These are phyloP conservation scores for Gibbula magus DNA, from an alignment of 2,888 invertebrate species.

Conservation along the genomic window DNA sequence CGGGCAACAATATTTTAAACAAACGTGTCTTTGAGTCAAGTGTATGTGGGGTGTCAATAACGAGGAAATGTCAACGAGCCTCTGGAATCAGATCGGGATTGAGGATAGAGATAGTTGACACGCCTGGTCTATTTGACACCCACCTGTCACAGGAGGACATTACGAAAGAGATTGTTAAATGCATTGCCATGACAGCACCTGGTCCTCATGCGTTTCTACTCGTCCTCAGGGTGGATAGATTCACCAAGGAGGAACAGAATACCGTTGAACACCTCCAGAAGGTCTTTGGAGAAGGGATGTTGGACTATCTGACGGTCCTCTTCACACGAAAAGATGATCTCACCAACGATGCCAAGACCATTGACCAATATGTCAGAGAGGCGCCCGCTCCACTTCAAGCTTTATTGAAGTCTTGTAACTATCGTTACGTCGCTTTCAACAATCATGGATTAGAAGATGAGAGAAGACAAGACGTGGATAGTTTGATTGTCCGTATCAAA, in stretches of 20 bases:
- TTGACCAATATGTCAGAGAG: not conserved
- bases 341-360: not conserved
- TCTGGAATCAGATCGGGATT: not conserved
- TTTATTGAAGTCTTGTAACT: not conserved
- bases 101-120: not conserved
- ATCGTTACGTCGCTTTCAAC: not conserved
- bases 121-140: slow-evolving; percentile 20
- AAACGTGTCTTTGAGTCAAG: not conserved
- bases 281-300: slow-evolving; percentile 6
- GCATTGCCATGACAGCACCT: slow-evolving; percentile 15
- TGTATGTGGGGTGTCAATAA: not conserved
- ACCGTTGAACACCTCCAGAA: not conserved
- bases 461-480: slow-evolving; percentile 4
- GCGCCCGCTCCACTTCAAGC: not conserved
- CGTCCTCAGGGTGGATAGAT: slow-evolving; percentile 6
- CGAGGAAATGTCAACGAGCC: not conserved
- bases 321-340: slow-evolving; percentile 21
- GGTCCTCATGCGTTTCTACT: slow-evolving; percentile 25
- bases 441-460: slow-evolving; percentile 13
- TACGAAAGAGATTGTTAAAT: slow-evolving; percentile 19
- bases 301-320: not conserved
- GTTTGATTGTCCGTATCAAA: slow-evolving; percentile 28
- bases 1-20: not conserved
- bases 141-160: not conserved
- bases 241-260: slow-evolving; percentile 17